Conservation (phyloP, 1,140 invertebrate genomes). For the Neelides sp. region DNA sequence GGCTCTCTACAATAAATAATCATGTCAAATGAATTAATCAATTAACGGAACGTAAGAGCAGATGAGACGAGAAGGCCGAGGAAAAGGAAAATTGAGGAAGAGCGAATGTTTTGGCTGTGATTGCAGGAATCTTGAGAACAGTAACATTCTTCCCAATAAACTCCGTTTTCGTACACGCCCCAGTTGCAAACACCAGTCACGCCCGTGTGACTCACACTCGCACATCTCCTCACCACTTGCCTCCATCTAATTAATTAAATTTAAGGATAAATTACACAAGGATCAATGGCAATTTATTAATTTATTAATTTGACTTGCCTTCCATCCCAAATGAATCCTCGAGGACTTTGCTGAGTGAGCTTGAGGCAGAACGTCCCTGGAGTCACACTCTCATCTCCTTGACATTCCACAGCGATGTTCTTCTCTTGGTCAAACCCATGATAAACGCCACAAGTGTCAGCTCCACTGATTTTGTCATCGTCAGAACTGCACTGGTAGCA, state of each 20-base stretch:
- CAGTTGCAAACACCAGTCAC: slow-evolving; percentile 85
- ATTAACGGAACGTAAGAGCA: too few species aligned
- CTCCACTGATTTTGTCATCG: slow-evolving; percentile 50
- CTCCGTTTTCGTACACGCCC: slow-evolving; percentile 81
- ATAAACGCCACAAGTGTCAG: slow-evolving; percentile 79
- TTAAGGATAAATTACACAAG: slow-evolving; percentile 2
- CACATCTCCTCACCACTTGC: slow-evolving; percentile 77
- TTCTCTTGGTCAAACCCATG: slow-evolving; percentile 60
- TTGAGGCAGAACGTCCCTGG: slow-evolving; percentile 91
- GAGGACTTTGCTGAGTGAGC: slow-evolving; percentile 70
- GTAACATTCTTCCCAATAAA: slow-evolving; percentile 91
- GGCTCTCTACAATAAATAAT: too few species aligned
- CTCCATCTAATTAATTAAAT: slow-evolving; percentile 51
- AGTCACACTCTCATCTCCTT: slow-evolving; percentile 72
- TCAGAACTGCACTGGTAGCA: slow-evolving; percentile 81
- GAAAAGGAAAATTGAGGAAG: not conserved
- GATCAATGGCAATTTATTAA: slow-evolving; percentile 1
- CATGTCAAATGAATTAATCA: too few species aligned
- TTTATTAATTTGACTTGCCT: slow-evolving; percentile 29
- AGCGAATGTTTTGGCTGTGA: slow-evolving; percentile 30
- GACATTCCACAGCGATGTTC: slow-evolving; percentile 75
- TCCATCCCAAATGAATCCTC: slow-evolving; percentile 66
- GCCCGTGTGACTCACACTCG: slow-evolving; percentile 75
- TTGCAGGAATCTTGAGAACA: slow-evolving; percentile 81
- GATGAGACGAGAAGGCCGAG: too few species aligned